A percentile compares a stretch with the other conserved stretches of the same genome.
Conservation (phyloP, 2,888 invertebrate species). For the Andrena bucephala region DNA sequence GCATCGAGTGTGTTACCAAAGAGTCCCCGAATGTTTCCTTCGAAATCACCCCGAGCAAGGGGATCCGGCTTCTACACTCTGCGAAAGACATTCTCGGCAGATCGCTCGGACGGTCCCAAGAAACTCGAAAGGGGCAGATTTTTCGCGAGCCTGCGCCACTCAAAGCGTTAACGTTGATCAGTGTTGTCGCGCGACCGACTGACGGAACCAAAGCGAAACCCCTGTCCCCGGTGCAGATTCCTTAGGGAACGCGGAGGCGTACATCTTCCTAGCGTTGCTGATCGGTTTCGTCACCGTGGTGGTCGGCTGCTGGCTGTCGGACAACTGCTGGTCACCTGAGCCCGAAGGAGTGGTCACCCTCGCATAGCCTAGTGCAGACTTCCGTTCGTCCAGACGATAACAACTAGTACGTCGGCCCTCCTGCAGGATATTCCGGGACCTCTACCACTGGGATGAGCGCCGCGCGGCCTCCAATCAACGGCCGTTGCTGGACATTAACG, state of each 20-base stretch:
- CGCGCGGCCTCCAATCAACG: slow-evolving; percentile 63
- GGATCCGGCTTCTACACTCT: too few species aligned
- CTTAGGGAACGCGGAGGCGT: slow-evolving; percentile 90
- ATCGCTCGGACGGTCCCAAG: too few species aligned
- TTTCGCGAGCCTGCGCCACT: too few species aligned
- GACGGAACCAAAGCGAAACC: slow-evolving; percentile 1
- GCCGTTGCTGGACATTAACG: slow-evolving; percentile 74
- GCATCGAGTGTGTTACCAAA: too few species aligned
- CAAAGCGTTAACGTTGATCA: too few species aligned
- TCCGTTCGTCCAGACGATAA: slow-evolving; percentile 86
- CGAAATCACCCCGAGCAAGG: too few species aligned
- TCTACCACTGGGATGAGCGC: slow-evolving; percentile 53
- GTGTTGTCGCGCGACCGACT: too few species aligned
- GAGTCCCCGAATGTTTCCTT: too few species aligned
- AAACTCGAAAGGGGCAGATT: too few species aligned
- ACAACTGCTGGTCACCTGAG: slow-evolving; percentile 92
- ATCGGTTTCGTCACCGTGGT: slow-evolving; percentile 91
- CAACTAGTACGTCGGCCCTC: slow-evolving; percentile 74
- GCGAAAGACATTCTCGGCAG: too few species aligned
- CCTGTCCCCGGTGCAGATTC: slow-evolving; percentile 64
- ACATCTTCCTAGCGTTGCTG: slow-evolving; percentile 90
- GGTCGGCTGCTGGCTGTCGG: slow-evolving; percentile 91
- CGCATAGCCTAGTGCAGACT: slow-evolving; percentile 89
- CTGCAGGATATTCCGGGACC: slow-evolving; percentile 71
- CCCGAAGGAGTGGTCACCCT: slow-evolving; percentile 88